Conservation (phyloP, 2,797 vertebrate genomes). For the Enteromius thamalakanensis region DNA sequence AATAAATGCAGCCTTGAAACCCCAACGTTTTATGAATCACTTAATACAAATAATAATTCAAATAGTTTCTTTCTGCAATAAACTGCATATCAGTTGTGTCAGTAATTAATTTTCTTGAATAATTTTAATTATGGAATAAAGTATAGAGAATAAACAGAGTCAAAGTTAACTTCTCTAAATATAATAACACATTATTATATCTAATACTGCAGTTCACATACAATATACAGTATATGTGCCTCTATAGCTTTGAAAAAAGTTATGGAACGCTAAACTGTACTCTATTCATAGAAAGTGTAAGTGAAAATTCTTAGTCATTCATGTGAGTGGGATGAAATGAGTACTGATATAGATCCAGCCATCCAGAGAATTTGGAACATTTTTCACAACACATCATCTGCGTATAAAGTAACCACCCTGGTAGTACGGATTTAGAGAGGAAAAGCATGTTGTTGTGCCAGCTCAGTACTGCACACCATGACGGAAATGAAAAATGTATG, state of each 20-base stretch:
- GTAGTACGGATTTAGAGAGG: neutral
- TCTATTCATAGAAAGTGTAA: neutral
- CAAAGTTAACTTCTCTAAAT: neutral
- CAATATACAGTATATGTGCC: neutral
- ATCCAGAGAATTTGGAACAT: slow-evolving; percentile 13
- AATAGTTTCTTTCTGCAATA: neutral
- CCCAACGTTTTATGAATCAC: neutral
- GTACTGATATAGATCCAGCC: slow-evolving; percentile 9
- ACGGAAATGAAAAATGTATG: slow-evolving; percentile 35
- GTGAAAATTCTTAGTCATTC: slow-evolving; percentile 13
- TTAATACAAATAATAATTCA: neutral
- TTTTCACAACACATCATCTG: neutral
- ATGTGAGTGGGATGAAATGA: neutral
- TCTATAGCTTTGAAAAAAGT: neutral
- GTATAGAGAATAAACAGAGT: neutral
- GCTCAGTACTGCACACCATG: slow-evolving; percentile 23
- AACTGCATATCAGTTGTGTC: neutral
- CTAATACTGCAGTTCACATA: neutral
- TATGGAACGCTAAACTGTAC: neutral
- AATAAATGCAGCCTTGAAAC: neutral
- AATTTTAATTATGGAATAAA: too few species aligned
- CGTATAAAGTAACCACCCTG: neutral
- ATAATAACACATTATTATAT: neutral
- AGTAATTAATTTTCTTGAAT: neutral
- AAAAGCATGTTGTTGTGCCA: slow-evolving; percentile 12